Conservation (phyloP, 1,140 invertebrate genomes). For the Lasioglossum baleicum region DNA sequence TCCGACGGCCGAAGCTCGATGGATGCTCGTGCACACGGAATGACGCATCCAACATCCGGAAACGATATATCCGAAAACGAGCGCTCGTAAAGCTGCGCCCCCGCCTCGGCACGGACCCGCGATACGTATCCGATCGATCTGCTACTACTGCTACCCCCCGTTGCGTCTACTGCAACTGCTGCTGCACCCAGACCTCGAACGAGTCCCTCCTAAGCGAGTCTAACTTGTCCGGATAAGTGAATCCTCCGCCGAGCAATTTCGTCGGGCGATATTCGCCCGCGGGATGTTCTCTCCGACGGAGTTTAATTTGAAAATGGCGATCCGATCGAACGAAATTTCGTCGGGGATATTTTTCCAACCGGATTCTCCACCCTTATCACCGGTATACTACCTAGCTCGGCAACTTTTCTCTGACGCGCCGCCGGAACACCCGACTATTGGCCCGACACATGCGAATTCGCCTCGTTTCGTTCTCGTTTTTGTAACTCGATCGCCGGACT, state of each 20-base stretch:
- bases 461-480: neutral
- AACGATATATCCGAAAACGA: conserved; percentile 41
- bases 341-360: neutral
- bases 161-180: neutral
- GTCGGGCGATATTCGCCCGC: conserved; percentile 4
- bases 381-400: neutral
- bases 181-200: neutral
- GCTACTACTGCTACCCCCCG: neutral
- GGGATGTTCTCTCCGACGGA: neutral
- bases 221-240: conserved; percentile 20
- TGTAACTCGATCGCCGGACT: too few relatives aligned
- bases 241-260: conserved; percentile 22
- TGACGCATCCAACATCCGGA: conserved; percentile 31
- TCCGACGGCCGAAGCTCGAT: neutral
- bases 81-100: conserved; percentile 24
- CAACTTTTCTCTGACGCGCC: neutral
- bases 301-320: conserved; percentile 27
- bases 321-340: neutral
- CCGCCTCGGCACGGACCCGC: neutral
- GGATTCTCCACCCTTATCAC: neutral
- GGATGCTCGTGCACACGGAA: conserved; percentile 10
- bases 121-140: conserved; percentile 30
- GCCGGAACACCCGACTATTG: too few relatives aligned
- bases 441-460: neutral
- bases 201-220: neutral